Evolutionary conservation across 2,113 vertebrate species (phyloP).

Genomic region (Takifugu flavidus): DNA sequence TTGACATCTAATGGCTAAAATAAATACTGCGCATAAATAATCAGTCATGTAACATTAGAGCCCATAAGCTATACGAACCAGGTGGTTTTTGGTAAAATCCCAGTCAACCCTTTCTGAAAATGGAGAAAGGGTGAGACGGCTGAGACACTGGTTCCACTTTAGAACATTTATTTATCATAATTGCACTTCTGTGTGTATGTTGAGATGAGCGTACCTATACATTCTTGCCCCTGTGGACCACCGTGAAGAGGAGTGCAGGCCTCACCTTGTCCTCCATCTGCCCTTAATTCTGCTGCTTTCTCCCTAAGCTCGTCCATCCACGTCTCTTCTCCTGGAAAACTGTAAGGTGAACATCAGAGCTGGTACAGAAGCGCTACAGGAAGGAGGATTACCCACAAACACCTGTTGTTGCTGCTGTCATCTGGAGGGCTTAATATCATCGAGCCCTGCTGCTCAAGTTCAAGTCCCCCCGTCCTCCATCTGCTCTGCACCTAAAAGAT

Average conservation of each 20-base stretch:
- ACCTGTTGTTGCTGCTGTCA: conserved; percentile 22
- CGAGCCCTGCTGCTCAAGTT: conserved; percentile 15
- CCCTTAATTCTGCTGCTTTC: neutral
- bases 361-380: conserved; percentile 31
- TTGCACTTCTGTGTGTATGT: no score
- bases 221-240: no score
- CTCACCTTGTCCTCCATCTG: conserved; percentile 28
- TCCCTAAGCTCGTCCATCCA: neutral
- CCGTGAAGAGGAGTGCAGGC: neutral
- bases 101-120: no score
- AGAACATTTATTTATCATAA: no score
- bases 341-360: neutral
- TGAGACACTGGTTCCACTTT: no score
- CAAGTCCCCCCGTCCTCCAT: conserved; percentile 35
- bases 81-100: no score
- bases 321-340: conserved; percentile 8
- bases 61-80: no score
- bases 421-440: conserved; percentile 29
- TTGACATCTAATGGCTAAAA: no score
- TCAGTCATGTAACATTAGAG: no score
- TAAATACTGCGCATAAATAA: no score
- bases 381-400: conserved; percentile 30
- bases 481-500: conserved; percentile 28
- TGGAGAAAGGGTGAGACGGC: no score
- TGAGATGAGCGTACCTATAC: no score